Evolutionary conservation across 2,888 invertebrate species (phyloP), one percentile per base, ranked within the genome.

Genomic region (Autographa pulchrina): DNA sequence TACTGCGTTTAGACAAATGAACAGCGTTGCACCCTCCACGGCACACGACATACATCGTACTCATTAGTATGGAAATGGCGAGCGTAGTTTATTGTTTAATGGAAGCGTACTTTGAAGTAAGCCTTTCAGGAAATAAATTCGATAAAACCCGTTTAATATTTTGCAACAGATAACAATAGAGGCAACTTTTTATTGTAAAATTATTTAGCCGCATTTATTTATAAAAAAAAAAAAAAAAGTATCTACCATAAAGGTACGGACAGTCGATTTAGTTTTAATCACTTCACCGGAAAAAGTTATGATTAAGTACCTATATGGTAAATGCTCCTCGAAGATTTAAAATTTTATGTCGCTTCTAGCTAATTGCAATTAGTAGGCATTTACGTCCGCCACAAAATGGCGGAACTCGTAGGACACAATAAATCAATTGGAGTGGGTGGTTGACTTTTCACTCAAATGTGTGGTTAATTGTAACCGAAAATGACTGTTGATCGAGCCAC

Each of bases 381-480:
- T 74, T 90, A 91, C 89, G 91, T 90, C 89, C 87, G 87, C 86
- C 92, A 92, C 91, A 94, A 95, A 95, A 95, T 95, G 93, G 94
- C 94, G 93, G 94, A 92, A 93, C 94, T 93, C 89, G 90, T 82
- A 90, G 91, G 89, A 93, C 91, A 95, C 95, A 95, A 95, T 96
- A 96, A 95, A 96, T 96, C 96, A 96, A 95, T 95, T 95, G 95
- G 93, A 95, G 96, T 96, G 95, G 95, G 95, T 95, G 95, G 96
- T 96, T 96, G 96, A 96, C 96, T 96, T 96, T 96, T 96, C 94
- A 95, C 95, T 95, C 95, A 94, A 95, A 95, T 94, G 95, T 95
- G 95, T 94, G 94, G 95, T 96, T 95, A 96, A 95, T 96, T 96
- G 96, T 95, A 95, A 95, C 96, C 95, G 94, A 96, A 95, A 96